These are phyloP conservation scores for Neelides folsomi DNA, from an alignment of 2,888 invertebrate genomes.

Conservation along the genomic window DNA sequence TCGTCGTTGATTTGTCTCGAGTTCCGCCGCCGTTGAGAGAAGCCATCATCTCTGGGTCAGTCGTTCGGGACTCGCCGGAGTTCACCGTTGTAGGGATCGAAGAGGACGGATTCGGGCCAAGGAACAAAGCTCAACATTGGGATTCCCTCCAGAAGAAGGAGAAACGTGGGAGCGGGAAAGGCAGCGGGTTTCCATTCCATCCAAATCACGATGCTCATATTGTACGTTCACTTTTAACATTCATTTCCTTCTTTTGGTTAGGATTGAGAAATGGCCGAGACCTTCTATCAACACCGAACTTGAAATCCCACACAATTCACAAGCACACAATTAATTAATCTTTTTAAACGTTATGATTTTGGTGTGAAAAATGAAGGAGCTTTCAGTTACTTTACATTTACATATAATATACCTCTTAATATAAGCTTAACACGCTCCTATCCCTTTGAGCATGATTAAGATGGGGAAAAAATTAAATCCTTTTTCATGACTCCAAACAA, in stretches of 20 bases:
- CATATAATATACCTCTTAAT: no score
- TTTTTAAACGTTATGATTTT: no score
- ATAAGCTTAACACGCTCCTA: no score
- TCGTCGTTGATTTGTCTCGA: conserved; percentile 30
- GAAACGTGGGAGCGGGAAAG: conserved; percentile 10
- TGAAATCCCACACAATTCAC: no score
- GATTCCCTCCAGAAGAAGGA: conserved; percentile 26
- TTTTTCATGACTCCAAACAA: no score
- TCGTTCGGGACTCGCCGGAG: conserved; percentile 30
- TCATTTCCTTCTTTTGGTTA: not conserved
- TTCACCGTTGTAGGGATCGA: conserved; percentile 13
- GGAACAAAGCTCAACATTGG: conserved; percentile 31
- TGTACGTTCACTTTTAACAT: conserved; percentile 5
- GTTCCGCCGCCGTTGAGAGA: conserved; percentile 27
- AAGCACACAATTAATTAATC: no score
- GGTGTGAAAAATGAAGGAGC: no score
- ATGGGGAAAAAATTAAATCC: no score
- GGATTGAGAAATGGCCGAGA: no score
- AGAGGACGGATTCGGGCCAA: conserved; percentile 18
- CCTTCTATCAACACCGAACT: no score
- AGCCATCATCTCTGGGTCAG: conserved; percentile 31
- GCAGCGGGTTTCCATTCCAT: conserved; percentile 28
- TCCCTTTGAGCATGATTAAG: no score
- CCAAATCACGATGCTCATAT: conserved; percentile 32
- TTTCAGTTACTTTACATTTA: no score